Evolutionary conservation across 2,113 vertebrate species (phyloP).

Genomic region (Speoplatyrhinus poulsoni): DNA sequence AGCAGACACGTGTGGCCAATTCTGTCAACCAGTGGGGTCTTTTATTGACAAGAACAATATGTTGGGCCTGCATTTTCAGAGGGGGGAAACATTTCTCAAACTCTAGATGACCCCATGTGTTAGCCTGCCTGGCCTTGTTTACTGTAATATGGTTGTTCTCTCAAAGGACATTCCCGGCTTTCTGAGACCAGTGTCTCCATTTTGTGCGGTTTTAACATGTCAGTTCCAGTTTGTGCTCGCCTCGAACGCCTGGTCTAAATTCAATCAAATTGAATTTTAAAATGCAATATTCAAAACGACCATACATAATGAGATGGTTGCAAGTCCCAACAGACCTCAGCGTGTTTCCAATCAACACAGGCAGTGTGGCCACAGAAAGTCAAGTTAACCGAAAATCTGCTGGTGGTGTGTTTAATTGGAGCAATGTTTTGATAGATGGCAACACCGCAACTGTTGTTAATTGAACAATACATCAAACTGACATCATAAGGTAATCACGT

Average conservation of each 20-base stretch:
- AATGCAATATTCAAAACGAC: conserved; percentile 12
- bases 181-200: conserved; percentile 1
- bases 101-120: too few species aligned
- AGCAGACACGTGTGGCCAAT: too few species aligned
- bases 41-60: too few species aligned
- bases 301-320: conserved; percentile 35
- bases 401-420: not conserved
- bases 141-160: not conserved
- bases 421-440: not conserved
- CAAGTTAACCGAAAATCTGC: conserved; percentile 3
- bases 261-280: conserved; percentile 25
- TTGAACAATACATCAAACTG: not conserved
- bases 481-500: conserved; percentile 1
- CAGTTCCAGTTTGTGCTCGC: not conserved
- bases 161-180: too few species aligned
- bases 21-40: too few species aligned
- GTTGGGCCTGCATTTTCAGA: too few species aligned
- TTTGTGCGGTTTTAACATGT: not conserved
- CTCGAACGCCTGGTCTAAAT: not conserved
- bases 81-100: too few species aligned
- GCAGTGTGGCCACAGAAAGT: conserved; percentile 1
- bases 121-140: not conserved
- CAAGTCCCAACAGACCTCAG: conserved; percentile 19
- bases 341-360: conserved; percentile 34
- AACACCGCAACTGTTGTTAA: not conserved